Evolutionary conservation across 2,113 vertebrate species (phyloP).

Genomic region (Ameiurus melas): DNA sequence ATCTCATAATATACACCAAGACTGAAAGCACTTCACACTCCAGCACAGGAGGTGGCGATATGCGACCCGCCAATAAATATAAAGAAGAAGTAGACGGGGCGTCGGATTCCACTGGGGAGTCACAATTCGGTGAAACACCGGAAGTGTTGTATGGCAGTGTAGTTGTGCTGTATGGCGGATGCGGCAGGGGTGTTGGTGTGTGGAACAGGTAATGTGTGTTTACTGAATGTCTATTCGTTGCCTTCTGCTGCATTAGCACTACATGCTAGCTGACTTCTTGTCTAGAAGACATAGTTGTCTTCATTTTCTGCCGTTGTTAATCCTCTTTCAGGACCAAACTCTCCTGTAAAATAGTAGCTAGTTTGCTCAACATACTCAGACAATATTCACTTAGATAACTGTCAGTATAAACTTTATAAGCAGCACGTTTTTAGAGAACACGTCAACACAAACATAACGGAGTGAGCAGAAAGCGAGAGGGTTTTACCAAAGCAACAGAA

Average conservation of each 20-base stretch:
- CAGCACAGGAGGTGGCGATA: too few species aligned
- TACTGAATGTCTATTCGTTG: not conserved
- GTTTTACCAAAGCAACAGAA: too few species aligned
- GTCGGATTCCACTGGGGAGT: not conserved
- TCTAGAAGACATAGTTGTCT: not conserved
- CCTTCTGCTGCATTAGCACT: not conserved
- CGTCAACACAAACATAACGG: not conserved
- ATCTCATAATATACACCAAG: too few species aligned
- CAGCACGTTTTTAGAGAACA: not conserved
- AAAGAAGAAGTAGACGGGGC: not conserved
- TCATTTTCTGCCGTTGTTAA: not conserved
- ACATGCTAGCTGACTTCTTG: not conserved
- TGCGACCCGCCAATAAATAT: too few species aligned
- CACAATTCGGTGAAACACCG: not conserved
- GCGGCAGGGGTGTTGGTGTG: not conserved
- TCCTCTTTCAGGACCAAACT: not conserved
- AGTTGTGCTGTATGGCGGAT: not conserved
- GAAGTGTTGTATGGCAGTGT: too few species aligned
- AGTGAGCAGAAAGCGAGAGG: not conserved
- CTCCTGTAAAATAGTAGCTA: not conserved
- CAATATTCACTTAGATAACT: not conserved
- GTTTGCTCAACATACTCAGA: not conserved
- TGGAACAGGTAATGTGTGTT: not conserved
- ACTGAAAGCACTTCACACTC: too few species aligned
- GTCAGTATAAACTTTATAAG: not conserved